Evolutionary conservation across 1,140 invertebrate genomes (phyloP), one percentile per base, ranked within the genome.

Genomic region (Drosophila obscura): DNA sequence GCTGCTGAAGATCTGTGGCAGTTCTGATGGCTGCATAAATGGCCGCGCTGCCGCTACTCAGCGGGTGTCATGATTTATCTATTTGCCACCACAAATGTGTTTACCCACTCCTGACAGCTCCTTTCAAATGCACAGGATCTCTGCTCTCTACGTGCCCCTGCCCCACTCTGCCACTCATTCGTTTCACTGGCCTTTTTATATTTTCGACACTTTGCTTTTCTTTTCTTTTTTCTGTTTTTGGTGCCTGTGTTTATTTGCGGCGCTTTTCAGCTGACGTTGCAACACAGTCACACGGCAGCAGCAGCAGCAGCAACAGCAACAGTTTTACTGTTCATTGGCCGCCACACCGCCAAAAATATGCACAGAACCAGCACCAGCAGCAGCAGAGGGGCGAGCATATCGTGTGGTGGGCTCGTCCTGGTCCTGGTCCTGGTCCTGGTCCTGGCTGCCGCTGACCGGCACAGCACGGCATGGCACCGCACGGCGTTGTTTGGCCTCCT

Each of bases 241-340:
- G 19, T 19, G 19, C 19, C 2, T 24, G 13, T 53, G 41, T 39
- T 52, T 52, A 58, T 76, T 76, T 67, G 46, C 52, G 49, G 44
- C 72, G 73, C 39, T 76, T 39, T 59, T 60, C 73, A 51, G 73
- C 73, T 77, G 60, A 50, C 44, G 59, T 61, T 77, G 73, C 66
- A 72, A 82, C 73, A 82, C 73, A 63, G 60, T 8, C 31, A 35
- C 31, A 35, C 31, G 31, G 31, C 31, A 11, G 31, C 31, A 35
- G 8, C 8, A 35, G 28, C 5, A 28, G 0, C 28, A 28, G 28
- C 28, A 31, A 2, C 80, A 85, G 80, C 82, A 84, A 87, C 81
- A 85, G 81, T 87, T 87, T 85, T 82, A 82, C 74, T 71, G 83
- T 77, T 88, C 74, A 85, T 85, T 85, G 81, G 82, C 77, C 65